Evolutionary conservation across 2,113 vertebrate genomes (phyloP).

Genomic region (Cyrtonyx montezumae): DNA sequence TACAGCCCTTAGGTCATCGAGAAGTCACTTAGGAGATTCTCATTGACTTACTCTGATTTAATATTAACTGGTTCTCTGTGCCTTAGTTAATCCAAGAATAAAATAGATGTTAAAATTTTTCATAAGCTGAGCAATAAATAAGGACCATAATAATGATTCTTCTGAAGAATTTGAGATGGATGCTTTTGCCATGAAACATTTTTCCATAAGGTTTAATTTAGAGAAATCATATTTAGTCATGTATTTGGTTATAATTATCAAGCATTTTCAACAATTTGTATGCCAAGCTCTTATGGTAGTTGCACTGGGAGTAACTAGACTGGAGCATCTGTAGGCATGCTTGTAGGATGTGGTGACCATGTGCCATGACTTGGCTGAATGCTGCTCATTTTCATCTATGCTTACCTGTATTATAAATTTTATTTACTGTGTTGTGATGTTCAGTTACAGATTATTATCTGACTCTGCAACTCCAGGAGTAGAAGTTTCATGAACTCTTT

Average conservation of each 20-base stretch:
- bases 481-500: neutral
- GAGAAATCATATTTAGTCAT: neutral
- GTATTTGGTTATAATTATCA: neutral
- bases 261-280: neutral
- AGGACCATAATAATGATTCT: neutral
- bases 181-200: neutral
- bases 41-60: neutral
- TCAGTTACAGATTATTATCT: neutral
- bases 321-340: neutral
- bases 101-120: neutral
- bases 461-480: no score
- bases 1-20: neutral
- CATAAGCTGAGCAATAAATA: neutral
- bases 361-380: neutral
- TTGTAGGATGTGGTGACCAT: neutral
- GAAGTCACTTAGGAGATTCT: conserved; percentile 8
- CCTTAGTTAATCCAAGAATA: neutral
- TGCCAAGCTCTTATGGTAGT: neutral
- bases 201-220: neutral
- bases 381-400: neutral
- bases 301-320: neutral
- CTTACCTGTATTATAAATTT: neutral
- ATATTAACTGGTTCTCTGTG: neutral
- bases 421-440: neutral
- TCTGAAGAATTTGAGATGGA: neutral